These are phyloP conservation scores for Rhabdomys dilectus DNA, from an alignment of 2,113 vertebrate species.

Conservation along the genomic window DNA sequence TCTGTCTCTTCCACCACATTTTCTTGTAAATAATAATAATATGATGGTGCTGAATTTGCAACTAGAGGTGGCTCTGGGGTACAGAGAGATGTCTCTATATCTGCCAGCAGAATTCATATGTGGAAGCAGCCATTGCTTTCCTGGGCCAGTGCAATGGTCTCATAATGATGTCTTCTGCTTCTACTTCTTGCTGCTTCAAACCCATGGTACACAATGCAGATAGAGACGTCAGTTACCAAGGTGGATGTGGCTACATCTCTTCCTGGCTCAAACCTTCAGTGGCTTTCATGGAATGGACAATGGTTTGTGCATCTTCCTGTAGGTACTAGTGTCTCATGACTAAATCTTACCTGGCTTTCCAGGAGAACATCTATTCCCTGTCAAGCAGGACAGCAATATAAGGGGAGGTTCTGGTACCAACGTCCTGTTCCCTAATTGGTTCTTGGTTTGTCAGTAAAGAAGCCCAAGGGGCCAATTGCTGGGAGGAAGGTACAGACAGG, in stretches of 20 bases:
- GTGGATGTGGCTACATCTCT: background rate
- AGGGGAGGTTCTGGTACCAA: too few relatives aligned
- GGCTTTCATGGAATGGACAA: background rate
- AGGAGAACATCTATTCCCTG: background rate
- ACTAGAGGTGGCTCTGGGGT: background rate
- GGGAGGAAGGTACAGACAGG: too few relatives aligned
- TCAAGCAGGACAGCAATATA: background rate
- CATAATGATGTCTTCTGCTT: too few relatives aligned
- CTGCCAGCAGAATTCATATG: background rate
- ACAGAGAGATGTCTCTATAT: background rate
- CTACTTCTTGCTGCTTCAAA: background rate
- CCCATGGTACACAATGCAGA: background rate
- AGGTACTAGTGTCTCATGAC: rapidly evolving
- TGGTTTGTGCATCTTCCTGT: background rate
- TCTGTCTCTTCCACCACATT: background rate
- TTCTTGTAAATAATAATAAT: background rate
- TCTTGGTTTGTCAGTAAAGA: too few relatives aligned
- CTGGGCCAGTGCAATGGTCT: background rate
- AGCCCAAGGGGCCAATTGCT: too few relatives aligned
- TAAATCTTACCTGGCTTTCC: background rate
- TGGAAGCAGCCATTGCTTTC: background rate
- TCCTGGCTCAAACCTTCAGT: background rate
- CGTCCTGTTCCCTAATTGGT: too few relatives aligned
- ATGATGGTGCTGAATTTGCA: background rate
- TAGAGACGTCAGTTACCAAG: background rate